phyloP scores from a whole-genome alignment of 2,797 vertebrate species.

The Dendrocincla fuliginosa region DNA sequence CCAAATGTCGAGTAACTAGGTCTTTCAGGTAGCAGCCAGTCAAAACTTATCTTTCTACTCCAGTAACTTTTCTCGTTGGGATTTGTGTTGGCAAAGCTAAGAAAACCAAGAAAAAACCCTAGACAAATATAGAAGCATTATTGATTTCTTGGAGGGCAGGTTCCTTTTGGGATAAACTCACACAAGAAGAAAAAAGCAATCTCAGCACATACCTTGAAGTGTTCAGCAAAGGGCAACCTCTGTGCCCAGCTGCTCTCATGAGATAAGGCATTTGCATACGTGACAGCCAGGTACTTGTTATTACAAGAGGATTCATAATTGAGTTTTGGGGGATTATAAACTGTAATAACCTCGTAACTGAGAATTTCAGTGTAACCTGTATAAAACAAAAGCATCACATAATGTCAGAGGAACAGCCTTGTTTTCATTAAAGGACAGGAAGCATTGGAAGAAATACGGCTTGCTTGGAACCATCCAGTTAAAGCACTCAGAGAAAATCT shows the following conservation, averaged over 20 bases:
- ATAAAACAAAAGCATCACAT: constrained; percentile 6
- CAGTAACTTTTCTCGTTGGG: background rate
- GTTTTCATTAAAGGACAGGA: background rate
- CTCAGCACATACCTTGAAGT: background rate
- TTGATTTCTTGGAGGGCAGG: constrained; percentile 14
- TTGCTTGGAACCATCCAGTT: background rate
- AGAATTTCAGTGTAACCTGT: background rate
- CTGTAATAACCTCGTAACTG: background rate
- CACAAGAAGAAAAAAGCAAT: background rate
- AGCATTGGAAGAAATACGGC: background rate
- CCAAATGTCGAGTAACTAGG: background rate
- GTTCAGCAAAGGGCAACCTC: background rate
- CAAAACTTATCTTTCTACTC: background rate
- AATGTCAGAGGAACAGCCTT: background rate
- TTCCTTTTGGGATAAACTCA: background rate
- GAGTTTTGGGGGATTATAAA: constrained; percentile 1
- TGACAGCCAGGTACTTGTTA: background rate
- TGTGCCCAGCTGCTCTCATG: background rate
- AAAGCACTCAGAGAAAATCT: background rate
- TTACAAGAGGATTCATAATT: background rate
- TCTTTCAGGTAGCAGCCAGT: background rate
- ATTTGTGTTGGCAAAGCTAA: background rate
- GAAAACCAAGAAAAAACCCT: background rate
- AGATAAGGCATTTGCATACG: background rate
- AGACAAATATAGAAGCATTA: background rate